phyloP scores from a whole-genome alignment of 35 echinoderm and acorn worm genomes.

The Apostichopus parvimensis region DNA sequence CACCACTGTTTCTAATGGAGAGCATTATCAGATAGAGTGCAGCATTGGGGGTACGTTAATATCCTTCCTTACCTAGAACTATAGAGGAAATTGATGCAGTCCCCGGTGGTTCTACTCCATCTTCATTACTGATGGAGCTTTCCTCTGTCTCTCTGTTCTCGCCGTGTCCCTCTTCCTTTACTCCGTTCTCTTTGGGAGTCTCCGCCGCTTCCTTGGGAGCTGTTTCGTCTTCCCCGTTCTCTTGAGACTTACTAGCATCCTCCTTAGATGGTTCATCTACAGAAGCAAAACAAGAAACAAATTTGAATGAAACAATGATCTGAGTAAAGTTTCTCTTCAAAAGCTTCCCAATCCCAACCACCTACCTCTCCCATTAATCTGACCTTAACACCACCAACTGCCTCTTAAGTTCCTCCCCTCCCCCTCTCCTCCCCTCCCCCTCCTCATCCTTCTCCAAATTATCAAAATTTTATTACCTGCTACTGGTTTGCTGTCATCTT shows the following conservation, averaged over 20 bases:
- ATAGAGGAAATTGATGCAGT: slow-evolving; percentile 88
- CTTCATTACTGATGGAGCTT: slow-evolving; percentile 37
- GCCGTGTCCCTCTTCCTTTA: slow-evolving; percentile 20
- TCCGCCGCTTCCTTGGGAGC: neutral
- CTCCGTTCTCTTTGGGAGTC: slow-evolving; percentile 36
- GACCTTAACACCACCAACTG: too few relatives aligned
- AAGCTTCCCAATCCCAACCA: too few relatives aligned
- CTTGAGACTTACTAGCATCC: neutral
- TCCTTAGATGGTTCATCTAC: slow-evolving; percentile 23
- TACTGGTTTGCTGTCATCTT: slow-evolving; percentile 56
- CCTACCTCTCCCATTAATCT: too few relatives aligned
- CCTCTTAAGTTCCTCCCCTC: neutral
- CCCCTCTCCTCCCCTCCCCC: too few relatives aligned
- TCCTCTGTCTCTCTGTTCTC: slow-evolving; percentile 57
- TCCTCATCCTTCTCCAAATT: too few relatives aligned
- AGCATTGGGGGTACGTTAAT: too few relatives aligned
- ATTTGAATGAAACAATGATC: too few relatives aligned
- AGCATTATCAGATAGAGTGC: too few relatives aligned
- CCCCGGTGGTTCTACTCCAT: slow-evolving; percentile 24
- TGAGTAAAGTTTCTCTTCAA: too few relatives aligned
- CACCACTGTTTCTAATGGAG: too few relatives aligned
- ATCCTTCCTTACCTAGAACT: slow-evolving; percentile 22
- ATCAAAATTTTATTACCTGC: too few relatives aligned
- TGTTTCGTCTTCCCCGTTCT: neutral
- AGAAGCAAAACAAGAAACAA: neutral